phyloP scores from a whole-genome alignment of 2,797 vertebrate genomes.

The Geotrypetes seraphini region DNA sequence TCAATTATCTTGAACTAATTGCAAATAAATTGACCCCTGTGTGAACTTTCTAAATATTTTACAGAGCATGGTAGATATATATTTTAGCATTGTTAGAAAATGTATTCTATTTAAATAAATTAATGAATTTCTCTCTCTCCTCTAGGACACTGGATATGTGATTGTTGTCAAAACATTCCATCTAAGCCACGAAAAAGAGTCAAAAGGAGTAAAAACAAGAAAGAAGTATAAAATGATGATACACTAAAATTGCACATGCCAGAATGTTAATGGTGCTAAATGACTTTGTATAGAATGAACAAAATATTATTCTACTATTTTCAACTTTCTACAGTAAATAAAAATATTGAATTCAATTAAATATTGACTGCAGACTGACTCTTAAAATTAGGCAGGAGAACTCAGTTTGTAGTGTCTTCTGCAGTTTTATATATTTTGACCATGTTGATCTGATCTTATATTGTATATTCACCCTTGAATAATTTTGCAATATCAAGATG shows the following conservation, averaged over 20 bases:
- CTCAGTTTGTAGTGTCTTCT: neutral
- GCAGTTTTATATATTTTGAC: neutral
- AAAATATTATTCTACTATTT: conserved; percentile 9
- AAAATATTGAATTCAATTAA: neutral
- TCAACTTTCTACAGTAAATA: conserved; percentile 1
- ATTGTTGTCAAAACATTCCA: conserved; percentile 79
- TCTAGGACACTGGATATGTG: conserved; percentile 93
- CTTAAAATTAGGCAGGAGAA: neutral
- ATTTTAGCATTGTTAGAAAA: too few species aligned
- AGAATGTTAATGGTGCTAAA: conserved; percentile 50
- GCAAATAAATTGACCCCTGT: too few species aligned
- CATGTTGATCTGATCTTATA: neutral
- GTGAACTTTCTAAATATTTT: too few species aligned
- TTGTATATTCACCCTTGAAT: neutral
- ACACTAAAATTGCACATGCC: conserved; percentile 29
- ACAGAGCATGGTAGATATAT: too few species aligned
- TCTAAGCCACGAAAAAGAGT: conserved; percentile 76
- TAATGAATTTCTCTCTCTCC: conserved; percentile 42
- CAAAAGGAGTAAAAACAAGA: conserved; percentile 75
- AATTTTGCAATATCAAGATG: neutral
- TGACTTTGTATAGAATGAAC: conserved; percentile 25
- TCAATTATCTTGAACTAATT: too few species aligned
- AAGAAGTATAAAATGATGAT: conserved; percentile 65
- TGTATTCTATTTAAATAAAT: too few species aligned
- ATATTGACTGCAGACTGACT: neutral